These are phyloP conservation scores for Otus scops DNA, from an alignment of 2,797 vertebrate species.

Conservation along the genomic window DNA sequence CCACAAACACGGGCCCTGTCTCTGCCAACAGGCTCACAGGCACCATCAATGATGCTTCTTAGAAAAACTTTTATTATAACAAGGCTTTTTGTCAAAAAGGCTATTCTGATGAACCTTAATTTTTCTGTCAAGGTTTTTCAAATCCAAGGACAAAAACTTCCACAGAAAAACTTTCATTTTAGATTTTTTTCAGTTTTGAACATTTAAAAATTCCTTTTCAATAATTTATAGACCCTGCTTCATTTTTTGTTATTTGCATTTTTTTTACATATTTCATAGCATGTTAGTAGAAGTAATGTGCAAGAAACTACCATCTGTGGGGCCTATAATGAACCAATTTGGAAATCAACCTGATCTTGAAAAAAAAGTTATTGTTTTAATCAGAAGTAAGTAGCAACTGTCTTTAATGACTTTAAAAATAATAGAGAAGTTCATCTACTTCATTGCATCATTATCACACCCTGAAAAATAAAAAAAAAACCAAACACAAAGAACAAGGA, in stretches of 20 bases:
- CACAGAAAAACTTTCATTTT: not conserved
- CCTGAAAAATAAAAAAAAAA: not conserved
- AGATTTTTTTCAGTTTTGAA: not conserved
- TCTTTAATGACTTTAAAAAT: not conserved
- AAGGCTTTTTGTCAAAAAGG: not conserved
- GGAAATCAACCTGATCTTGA: not conserved
- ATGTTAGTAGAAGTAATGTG: not conserved
- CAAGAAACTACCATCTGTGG: not conserved
- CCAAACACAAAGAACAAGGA: not conserved
- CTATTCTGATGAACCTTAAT: not conserved
- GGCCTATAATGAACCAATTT: not conserved
- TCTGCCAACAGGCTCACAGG: not conserved
- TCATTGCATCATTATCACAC: not conserved
- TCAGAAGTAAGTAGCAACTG: not conserved
- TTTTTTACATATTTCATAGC: not conserved
- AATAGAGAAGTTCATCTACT: not conserved
- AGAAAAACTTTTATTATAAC: not conserved
- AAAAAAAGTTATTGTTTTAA: not conserved
- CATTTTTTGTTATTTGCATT: not conserved
- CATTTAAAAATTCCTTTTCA: not conserved
- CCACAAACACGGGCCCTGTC: not conserved
- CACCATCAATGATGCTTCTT: not conserved
- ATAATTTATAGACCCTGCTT: not conserved
- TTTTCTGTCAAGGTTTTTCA: not conserved
- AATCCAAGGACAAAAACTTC: not conserved